phyloP scores from a whole-genome alignment of 1,140 invertebrate genomes.

The Apis mellifera region DNA sequence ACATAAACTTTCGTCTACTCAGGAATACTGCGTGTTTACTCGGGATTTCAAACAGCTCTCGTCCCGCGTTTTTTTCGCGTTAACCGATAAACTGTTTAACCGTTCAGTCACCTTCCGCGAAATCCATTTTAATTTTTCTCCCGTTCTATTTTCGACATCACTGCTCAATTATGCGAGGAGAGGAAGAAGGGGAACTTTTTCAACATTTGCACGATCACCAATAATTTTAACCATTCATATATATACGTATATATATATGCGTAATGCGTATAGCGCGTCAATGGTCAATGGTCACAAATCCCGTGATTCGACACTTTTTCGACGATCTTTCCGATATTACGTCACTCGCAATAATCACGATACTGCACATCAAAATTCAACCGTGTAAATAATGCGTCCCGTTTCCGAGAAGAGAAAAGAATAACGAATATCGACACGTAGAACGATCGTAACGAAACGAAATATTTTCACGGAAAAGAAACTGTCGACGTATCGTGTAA shows the following conservation, averaged over 20 bases:
- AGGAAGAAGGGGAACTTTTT: not conserved
- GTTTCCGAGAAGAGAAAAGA: not conserved
- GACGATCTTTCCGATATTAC: not conserved
- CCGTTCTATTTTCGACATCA: not conserved
- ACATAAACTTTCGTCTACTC: constrained; percentile 52
- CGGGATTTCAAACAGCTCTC: constrained; percentile 40
- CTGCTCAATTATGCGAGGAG: not conserved
- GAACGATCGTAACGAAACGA: not conserved
- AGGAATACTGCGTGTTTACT: constrained; percentile 47
- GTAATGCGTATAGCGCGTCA: no score
- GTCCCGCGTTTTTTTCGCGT: not conserved
- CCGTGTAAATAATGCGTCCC: not conserved
- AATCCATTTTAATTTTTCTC: not conserved
- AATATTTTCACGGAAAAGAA: no score
- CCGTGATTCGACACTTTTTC: not conserved
- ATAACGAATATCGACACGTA: not conserved
- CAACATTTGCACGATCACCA: not conserved
- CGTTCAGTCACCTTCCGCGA: constrained; percentile 3
- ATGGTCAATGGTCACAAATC: not conserved
- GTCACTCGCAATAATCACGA: not conserved
- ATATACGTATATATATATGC: no score
- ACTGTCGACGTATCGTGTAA: no score
- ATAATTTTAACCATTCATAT: not conserved
- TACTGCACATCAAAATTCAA: not conserved
- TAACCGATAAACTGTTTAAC: constrained; percentile 8